phyloP scores from a whole-genome alignment of 2,888 invertebrate species.

The Sesia apiformis region DNA sequence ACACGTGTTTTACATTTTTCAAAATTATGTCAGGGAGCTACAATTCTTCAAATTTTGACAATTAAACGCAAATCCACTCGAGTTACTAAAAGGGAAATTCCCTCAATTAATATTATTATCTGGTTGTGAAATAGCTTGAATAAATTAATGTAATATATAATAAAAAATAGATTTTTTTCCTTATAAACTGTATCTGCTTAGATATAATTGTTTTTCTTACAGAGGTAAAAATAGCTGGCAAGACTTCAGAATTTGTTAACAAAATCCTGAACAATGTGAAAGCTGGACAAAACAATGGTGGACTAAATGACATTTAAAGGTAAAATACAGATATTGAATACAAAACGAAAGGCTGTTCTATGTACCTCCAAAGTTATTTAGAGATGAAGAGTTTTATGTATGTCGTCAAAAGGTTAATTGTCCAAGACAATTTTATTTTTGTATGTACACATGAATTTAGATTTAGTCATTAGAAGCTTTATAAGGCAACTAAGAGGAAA shows the following conservation, averaged over 20 bases:
- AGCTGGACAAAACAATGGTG: constrained; percentile 84
- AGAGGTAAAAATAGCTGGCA: constrained; percentile 92
- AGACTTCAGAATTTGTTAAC: constrained; percentile 95
- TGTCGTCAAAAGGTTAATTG: constrained; percentile 41
- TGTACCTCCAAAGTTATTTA: constrained; percentile 74
- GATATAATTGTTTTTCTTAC: constrained; percentile 29
- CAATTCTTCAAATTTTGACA: too few species aligned
- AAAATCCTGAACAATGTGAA: constrained; percentile 91
- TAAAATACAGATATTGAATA: constrained; percentile 31
- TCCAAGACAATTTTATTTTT: constrained; percentile 69
- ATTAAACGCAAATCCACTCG: too few species aligned
- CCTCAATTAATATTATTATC: too few species aligned
- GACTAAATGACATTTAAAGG: constrained; percentile 81
- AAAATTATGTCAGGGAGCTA: too few species aligned
- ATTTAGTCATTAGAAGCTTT: neutral
- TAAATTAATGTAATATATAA: neutral
- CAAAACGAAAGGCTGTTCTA: constrained; percentile 70
- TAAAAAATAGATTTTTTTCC: neutral
- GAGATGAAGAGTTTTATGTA: constrained; percentile 44
- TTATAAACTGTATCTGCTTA: too few species aligned
- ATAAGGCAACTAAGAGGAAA: neutral
- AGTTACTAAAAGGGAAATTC: too few species aligned
- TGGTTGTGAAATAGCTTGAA: too few species aligned
- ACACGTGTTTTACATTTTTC: too few species aligned
- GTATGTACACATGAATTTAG: constrained; percentile 29